A percentile compares a stretch with the other conserved stretches of the same genome.
These are phyloP conservation scores for Tinea pellionella DNA, from an alignment of 2,888 invertebrate species.

Conservation along the genomic window DNA sequence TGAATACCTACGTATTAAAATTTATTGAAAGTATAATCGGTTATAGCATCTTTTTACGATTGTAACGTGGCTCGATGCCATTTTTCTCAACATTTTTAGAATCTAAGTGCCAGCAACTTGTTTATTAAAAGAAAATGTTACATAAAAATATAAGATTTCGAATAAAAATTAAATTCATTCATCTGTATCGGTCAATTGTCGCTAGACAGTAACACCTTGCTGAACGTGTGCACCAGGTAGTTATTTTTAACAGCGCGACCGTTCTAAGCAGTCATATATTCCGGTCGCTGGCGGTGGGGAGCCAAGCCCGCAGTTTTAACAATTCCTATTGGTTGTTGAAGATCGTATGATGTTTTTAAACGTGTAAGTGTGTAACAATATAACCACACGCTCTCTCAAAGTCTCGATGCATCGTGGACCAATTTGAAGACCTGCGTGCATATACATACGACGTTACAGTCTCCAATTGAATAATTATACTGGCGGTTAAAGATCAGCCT, in stretches of 20 bases:
- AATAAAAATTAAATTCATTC: background rate
- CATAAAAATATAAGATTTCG: no score
- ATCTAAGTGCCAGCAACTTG: no score
- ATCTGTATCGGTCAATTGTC: background rate
- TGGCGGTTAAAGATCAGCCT: slow-evolving; percentile 32
- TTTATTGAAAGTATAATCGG: background rate
- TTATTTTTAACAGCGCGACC: slow-evolving; percentile 22
- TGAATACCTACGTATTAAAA: background rate
- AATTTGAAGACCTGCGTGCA: slow-evolving; percentile 35
- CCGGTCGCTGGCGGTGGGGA: slow-evolving; percentile 52
- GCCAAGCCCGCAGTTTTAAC: slow-evolving; percentile 60
- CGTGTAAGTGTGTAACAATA: slow-evolving; percentile 36
- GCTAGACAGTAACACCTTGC: background rate
- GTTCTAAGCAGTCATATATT: slow-evolving; percentile 50
- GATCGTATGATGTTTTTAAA: slow-evolving; percentile 58
- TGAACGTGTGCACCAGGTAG: slow-evolving; percentile 32
- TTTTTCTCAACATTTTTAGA: no score
- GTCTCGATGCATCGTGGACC: slow-evolving; percentile 21
- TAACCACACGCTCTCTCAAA: background rate
- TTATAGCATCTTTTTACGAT: no score
- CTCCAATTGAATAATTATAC: slow-evolving; percentile 48
- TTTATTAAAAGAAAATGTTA: no score
- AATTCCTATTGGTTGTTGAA: slow-evolving; percentile 43
- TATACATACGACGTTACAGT: slow-evolving; percentile 19
- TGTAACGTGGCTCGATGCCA: no score